Evolutionary conservation across 1,140 invertebrate genomes (phyloP), one percentile per base, ranked within the genome.

Genomic region (Prorops nasuta): DNA sequence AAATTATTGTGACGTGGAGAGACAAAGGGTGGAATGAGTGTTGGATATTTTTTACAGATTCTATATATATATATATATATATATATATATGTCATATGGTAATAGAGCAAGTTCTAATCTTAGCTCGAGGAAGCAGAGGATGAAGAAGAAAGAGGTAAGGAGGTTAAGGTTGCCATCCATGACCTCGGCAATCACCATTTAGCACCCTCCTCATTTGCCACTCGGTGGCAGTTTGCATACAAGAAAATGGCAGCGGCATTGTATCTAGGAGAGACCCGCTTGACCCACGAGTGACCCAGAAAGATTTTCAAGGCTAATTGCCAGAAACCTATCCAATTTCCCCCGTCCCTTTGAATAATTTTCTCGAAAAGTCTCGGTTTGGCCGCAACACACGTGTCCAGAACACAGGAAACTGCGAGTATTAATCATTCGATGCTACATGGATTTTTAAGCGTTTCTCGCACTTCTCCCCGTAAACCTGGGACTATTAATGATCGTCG

Each of bases 91-190:
- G n/a, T n/a, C n/a, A n/a, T n/a, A n/a, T n/a, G n/a, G n/a, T n/a
- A n/a, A n/a, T n/a, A n/a, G n/a, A n/a, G n/a, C n/a, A n/a, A n/a
- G n/a, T n/a, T n/a, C n/a, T n/a, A n/a, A n/a, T n/a, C n/a, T n/a
- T n/a, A n/a, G n/a, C n/a, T n/a, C n/a, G n/a, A n/a, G n/a, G n/a
- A n/a, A n/a, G n/a, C n/a, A n/a, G n/a, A n/a, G n/a, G n/a, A n/a
- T n/a, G n/a, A n/a, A 44, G 32, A 48, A 35, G 28, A 66, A 60
- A 36, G 55, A 62, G 61, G 64, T 66, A 66, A 66, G 56, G 61
- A 61, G 64, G 64, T 64, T 64, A 63, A 66, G 61, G 64, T 64
- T 59, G 64, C 34, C 56, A 58, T 62, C 57, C 57, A 52, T 60
- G 59, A 58, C 56, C 56, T 51, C 47, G 53, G 32, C 52, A 56